Conservation (phyloP, 2,113 vertebrate genomes). For the Microcebus lehilahytsara region DNA sequence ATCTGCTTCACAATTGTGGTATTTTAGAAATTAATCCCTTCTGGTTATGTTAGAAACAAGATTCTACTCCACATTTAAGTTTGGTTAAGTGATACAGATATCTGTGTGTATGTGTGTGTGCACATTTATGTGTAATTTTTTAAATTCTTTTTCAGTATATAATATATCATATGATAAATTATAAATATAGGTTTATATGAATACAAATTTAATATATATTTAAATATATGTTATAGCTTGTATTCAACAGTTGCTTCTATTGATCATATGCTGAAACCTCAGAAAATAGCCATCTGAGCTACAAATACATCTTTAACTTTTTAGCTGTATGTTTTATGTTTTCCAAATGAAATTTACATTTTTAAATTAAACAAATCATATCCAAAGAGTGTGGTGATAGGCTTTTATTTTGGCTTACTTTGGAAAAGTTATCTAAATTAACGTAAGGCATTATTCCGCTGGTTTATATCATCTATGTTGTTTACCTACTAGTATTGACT, state of each 20-base stretch:
- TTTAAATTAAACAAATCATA: background rate
- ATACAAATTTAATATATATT: background rate
- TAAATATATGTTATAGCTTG: background rate
- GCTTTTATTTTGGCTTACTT: background rate
- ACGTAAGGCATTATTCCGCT: background rate
- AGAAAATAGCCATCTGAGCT: slow-evolving; percentile 17
- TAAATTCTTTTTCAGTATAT: background rate
- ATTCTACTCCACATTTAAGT: background rate
- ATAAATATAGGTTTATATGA: background rate
- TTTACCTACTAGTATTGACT: background rate
- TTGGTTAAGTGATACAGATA: background rate
- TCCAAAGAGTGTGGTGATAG: background rate
- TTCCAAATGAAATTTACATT: background rate
- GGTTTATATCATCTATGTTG: background rate
- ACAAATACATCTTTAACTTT: slow-evolving; percentile 5
- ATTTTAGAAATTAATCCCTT: slow-evolving; percentile 37
- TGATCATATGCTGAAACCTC: background rate
- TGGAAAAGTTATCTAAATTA: background rate
- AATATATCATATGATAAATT: background rate
- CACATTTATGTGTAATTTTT: background rate
- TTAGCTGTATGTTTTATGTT: background rate
- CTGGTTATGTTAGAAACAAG: slow-evolving; percentile 26
- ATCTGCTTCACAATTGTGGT: background rate
- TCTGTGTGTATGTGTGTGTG: background rate
- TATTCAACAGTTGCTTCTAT: background rate